Base-by-base conservation (phyloP, 1,140 invertebrate genomes). In the Zaprionus ornatus region DNA sequence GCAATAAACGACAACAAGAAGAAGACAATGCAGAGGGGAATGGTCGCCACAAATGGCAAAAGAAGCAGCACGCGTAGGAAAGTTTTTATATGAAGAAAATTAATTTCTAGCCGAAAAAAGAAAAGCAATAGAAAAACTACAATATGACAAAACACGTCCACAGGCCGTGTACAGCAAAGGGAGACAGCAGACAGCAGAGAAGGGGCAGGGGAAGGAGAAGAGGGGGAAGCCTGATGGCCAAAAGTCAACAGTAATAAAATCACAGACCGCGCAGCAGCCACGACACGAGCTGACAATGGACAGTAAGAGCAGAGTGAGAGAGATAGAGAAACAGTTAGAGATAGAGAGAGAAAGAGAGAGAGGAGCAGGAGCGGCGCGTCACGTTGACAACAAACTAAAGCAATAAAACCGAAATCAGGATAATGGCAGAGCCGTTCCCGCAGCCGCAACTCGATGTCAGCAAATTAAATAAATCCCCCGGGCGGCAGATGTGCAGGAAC, bases 381-480 rank as follows among this genome's bases (percentile, higher is more conserved):
- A 61, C 57, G 70, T 61, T 67, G 63, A 77, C 70, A 78, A 70
- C 59, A 70, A 74, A 78, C 76, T 78, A 50, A 70, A 56, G 76
- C 72, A 78, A 78, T 78, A 78, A 78, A 78, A 78, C 52, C 61
- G 60, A 78, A 75, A 78, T 78, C 76, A 78, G 76, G 76, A 78
- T 75, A 77, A 77, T 77, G 71, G 63, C 74, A 66, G 62, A 76
- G 69, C 69, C 74, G 73, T 59, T 15, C 57, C 56, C 29, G 37
- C 54, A 63, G 72, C 48, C 54, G 13, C 54, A 63, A 27, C 29
- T 55, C 45, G 59, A 74, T 74, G 64, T 74, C 59, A 78, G 76
- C 76, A 78, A 78, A 78, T 78, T 78, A 78, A 78, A 78, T 78
- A 78, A 78, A 78, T 78, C 76, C 76, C 76, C 60, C 45, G 37